Evolutionary conservation across 1,140 invertebrate genomes (phyloP), one percentile per base, ranked within the genome.

Genomic region (Charaxes varanes): DNA sequence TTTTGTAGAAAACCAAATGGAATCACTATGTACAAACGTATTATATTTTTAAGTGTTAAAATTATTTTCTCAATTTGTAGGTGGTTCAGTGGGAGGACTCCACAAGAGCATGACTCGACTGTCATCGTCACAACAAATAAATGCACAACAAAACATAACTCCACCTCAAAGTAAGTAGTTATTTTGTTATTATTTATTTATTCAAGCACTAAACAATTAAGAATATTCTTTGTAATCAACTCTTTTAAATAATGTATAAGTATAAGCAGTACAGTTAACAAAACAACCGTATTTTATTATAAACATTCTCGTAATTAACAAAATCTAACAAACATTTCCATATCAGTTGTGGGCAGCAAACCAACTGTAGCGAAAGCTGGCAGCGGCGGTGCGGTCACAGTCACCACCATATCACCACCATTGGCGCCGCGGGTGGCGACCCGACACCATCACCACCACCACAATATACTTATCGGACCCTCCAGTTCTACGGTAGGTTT

Each of bases 21-120:
- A n/a, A n/a, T n/a, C n/a, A n/a, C n/a, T n/a, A 12, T 10, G 6
- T 33, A 10, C 5, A 21, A 19, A 4, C 14, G 6, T 3, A 17
- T 14, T 35, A 30, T 43, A 23, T 42, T 10, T 28, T 14, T 14
- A 2, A 26, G 11, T 15, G 8, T 41, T 19, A 23, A 31, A 14
- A 16, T 38, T 28, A 10, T 35, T 55, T 45, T 6, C 43, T 24
- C 5, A 4, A 6, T 1, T 1, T n/a, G n/a, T n/a, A 86, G 85
- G 87, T 19, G 90, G 91, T 10, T 92, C 91, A 3, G 89, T 92
- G 8, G 90, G 90, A 5, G 91, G 91, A n/a, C 80, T 93, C 1
- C 91, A 93, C 64, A 93, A 92, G 64, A 93, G 91, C 63, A 92
- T 93, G 91, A 93, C 91, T n/a, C 85, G 91, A 21, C 71, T 93